Conservation (phyloP, 1,140 invertebrate genomes). For the Leptinotarsa defecta region DNA sequence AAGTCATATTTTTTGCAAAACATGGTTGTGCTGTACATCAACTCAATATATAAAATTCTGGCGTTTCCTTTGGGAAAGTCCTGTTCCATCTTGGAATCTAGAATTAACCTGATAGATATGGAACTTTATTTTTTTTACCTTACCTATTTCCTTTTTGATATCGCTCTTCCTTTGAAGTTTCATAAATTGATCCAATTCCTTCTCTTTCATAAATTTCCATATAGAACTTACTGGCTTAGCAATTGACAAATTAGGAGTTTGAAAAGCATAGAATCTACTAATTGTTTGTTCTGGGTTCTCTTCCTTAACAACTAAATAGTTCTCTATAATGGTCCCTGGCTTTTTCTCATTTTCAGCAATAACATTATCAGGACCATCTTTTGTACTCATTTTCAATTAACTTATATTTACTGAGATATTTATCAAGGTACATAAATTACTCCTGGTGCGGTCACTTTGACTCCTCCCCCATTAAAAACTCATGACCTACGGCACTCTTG, state of each 20-base stretch:
- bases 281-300: not conserved
- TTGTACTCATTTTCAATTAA: no score
- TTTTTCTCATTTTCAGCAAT: not conserved
- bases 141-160: conserved; percentile 42
- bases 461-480: no score
- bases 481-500: no score
- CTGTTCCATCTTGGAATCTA: conserved; percentile 36
- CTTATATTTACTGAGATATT: no score
- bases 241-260: conserved; percentile 16
- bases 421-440: no score
- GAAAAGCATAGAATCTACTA: conserved; percentile 31
- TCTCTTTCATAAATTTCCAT: conserved; percentile 44
- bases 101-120: conserved; percentile 26
- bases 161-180: conserved; percentile 31
- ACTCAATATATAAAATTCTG: conserved; percentile 44
- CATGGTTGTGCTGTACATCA: conserved; percentile 45
- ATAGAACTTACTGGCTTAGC: conserved; percentile 37
- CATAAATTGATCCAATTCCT: conserved; percentile 41
- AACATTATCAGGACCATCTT: no score
- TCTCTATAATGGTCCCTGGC: not conserved
- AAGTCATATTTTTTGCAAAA: conserved; percentile 44
- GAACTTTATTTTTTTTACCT: not conserved
- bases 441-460: no score
- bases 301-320: not conserved
- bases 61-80: conserved; percentile 41